Conservation (phyloP, 2,888 invertebrate genomes). For the Agapetus fuscipes region DNA sequence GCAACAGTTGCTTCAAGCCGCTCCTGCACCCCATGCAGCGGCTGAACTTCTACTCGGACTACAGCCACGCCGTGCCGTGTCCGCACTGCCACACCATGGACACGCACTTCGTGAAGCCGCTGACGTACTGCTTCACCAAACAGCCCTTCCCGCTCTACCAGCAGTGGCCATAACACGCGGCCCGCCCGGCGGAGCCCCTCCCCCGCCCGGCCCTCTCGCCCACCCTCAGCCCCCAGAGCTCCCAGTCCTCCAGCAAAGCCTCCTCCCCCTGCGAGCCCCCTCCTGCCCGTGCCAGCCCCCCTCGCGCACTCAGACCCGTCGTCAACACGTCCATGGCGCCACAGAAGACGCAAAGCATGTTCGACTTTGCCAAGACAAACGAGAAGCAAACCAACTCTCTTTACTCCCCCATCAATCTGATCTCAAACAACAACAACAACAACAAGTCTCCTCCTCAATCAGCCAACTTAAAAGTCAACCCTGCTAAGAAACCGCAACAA, state of each 20-base stretch:
- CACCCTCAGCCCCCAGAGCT: conserved; percentile 32
- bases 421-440: conserved; percentile 11
- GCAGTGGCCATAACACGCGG: conserved; percentile 84
- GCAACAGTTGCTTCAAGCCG: conserved; percentile 86
- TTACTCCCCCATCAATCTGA: conserved; percentile 1
- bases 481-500: conserved; percentile 3
- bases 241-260: conserved; percentile 1
- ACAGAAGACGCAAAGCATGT: conserved; percentile 15
- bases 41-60: conserved; percentile 89
- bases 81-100: conserved; percentile 85
- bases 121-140: conserved; percentile 75
- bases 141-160: conserved; percentile 57
- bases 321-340: conserved; percentile 43
- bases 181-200: conserved; percentile 51
- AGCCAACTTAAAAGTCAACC: conserved; percentile 2
- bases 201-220: conserved; percentile 35
- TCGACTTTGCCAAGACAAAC: conserved; percentile 25
- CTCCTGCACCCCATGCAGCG: conserved; percentile 79
- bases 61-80: conserved; percentile 85
- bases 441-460: not conserved
- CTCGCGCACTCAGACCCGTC: conserved; percentile 28
- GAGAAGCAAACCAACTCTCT: conserved; percentile 6
- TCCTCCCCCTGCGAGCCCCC: conserved; percentile 4
- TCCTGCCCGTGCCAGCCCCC: conserved; percentile 11
- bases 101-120: conserved; percentile 90